Percentiles rank a stretch among this genome's conserved stretches.
phyloP scores from a whole-genome alignment of 2,113 vertebrate genomes.

The Mustela nigripes region DNA sequence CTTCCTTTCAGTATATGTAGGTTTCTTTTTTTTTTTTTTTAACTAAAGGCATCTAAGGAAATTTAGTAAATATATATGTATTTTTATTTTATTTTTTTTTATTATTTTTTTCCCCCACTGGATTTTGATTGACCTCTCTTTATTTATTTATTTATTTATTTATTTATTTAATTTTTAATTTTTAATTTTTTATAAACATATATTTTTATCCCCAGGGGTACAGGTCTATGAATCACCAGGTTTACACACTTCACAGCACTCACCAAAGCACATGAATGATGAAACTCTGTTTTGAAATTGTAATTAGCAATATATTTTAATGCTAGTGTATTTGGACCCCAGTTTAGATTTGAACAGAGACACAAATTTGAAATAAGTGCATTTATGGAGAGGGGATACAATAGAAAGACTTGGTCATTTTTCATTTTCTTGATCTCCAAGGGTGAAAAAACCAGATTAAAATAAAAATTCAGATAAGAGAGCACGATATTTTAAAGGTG shows the following conservation, averaged over 20 bases:
- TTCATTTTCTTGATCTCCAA: slow-evolving; percentile 7
- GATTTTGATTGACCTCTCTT: too few relatives aligned
- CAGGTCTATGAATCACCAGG: too few relatives aligned
- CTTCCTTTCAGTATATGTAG: neutral
- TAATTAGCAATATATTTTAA: slow-evolving; percentile 6
- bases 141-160: too few relatives aligned
- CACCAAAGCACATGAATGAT: neutral
- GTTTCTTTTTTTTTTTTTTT: neutral
- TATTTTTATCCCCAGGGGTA: too few relatives aligned
- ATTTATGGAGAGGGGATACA: neutral
- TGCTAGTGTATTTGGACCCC: neutral
- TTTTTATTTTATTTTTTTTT: neutral
- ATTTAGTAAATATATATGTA: neutral
- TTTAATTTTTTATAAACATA: too few relatives aligned
- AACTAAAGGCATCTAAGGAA: neutral
- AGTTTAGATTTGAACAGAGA: slow-evolving; percentile 6
- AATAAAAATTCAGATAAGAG: neutral
- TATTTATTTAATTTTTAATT: too few relatives aligned
- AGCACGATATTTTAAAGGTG: neutral
- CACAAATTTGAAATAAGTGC: neutral
- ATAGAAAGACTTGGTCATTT: neutral
- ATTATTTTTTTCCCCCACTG: too few relatives aligned
- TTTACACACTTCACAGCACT: too few relatives aligned
- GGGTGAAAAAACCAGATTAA: neutral
- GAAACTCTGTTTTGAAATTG: neutral